Evolutionary conservation across 2,888 invertebrate species (phyloP).

Genomic region (Philaethria dido): DNA sequence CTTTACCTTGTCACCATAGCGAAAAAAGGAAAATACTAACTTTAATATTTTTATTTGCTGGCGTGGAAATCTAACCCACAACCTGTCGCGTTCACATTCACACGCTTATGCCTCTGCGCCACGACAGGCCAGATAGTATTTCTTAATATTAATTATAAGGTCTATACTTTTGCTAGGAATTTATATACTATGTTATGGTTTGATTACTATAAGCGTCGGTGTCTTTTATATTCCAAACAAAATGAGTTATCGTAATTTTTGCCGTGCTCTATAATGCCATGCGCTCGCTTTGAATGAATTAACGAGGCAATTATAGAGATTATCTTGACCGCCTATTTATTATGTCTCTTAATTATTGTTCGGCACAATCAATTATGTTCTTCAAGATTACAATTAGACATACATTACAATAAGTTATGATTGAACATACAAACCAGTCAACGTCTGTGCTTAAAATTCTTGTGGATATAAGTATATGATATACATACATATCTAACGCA

Average conservation of each 20-base stretch:
- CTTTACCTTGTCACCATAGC: no score
- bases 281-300: constrained; percentile 24
- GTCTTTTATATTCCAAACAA: constrained; percentile 7
- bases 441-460: constrained; percentile 1
- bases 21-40: no score
- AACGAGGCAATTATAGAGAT: constrained; percentile 31
- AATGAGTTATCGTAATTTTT: constrained; percentile 25
- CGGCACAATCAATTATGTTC: constrained; percentile 26
- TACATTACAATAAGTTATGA: constrained; percentile 18
- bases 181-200: background rate
- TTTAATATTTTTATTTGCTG: no score
- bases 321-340: constrained; percentile 25
- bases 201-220: background rate
- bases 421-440: background rate
- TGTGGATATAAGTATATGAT: background rate
- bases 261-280: constrained; percentile 11
- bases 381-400: constrained; percentile 21
- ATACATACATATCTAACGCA: background rate
- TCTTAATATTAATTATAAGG: background rate
- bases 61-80: no score
- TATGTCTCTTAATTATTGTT: constrained; percentile 31
- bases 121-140: background rate
- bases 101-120: no score
- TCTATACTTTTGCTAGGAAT: background rate
- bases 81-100: no score